These are phyloP conservation scores for Jaculus jaculus DNA, from an alignment of 2,113 vertebrate genomes.

Conservation along the genomic window DNA sequence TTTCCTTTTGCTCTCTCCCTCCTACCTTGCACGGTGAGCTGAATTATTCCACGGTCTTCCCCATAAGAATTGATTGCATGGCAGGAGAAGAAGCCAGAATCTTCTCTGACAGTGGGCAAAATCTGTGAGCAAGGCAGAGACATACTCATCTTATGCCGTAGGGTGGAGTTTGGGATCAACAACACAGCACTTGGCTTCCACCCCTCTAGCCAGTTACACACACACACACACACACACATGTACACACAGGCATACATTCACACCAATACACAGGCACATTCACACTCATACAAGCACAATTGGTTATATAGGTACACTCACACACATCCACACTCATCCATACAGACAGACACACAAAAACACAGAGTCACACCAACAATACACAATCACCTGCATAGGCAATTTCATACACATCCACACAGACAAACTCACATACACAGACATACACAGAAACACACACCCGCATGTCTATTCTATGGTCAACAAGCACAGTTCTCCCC, in stretches of 20 bases:
- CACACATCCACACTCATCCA: no score
- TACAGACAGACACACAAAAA: no score
- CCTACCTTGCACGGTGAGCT: conserved; percentile 98
- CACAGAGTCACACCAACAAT: background rate
- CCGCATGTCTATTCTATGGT: background rate
- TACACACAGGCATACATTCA: no score
- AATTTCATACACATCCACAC: no score
- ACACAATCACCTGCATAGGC: no score
- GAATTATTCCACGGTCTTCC: conserved; percentile 98
- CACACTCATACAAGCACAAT: no score
- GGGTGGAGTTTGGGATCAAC: background rate
- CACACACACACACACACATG: background rate
- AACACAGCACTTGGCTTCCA: background rate
- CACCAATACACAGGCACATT: no score
- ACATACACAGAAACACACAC: background rate
- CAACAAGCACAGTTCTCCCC: background rate
- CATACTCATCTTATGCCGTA: conserved; percentile 67
- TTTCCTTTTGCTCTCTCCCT: conserved; percentile 51
- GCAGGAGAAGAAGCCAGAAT: conserved; percentile 99
- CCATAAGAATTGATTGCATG: conserved; percentile 99
- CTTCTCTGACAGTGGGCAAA: conserved; percentile 96
- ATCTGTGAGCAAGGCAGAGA: conserved; percentile 87
- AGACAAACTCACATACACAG: rapidly evolving
- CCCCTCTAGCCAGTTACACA: no score
- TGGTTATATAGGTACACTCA: background rate